Conservation (phyloP, 2,113 vertebrate species). For the Clarias batrachus region DNA sequence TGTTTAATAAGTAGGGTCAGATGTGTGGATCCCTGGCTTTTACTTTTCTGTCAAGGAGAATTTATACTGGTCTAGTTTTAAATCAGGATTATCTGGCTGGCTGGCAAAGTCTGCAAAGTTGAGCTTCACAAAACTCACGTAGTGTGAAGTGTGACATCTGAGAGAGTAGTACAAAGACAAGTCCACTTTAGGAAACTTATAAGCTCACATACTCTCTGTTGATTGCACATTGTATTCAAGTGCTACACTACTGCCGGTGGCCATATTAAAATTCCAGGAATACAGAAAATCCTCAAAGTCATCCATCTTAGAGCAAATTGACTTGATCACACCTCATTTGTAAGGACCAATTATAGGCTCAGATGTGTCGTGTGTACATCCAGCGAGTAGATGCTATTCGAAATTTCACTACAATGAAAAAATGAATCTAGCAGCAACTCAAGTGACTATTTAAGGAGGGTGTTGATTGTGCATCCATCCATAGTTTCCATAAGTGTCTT, state of each 20-base stretch:
- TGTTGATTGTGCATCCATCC: too few species aligned
- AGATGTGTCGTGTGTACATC: background rate
- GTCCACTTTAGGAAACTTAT: background rate
- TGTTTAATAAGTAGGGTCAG: background rate
- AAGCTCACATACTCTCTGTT: background rate
- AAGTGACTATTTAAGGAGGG: background rate
- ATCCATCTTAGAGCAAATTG: background rate
- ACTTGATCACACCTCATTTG: background rate
- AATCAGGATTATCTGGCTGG: background rate
- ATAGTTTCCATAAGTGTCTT: too few species aligned
- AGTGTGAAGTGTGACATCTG: background rate
- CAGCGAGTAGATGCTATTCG: background rate
- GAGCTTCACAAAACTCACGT: background rate
- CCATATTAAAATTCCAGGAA: background rate
- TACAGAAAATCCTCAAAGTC: background rate
- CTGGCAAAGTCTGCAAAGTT: background rate
- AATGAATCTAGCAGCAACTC: background rate
- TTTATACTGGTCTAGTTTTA: background rate
- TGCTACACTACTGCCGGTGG: background rate
- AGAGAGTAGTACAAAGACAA: background rate
- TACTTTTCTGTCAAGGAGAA: background rate
- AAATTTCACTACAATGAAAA: background rate
- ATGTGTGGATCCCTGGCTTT: background rate
- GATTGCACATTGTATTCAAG: background rate
- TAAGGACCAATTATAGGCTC: background rate